Evolutionary conservation across 2,797 vertebrate species (phyloP), one percentile per base, ranked within the genome.

Genomic region (Micrastur ruficollis): DNA sequence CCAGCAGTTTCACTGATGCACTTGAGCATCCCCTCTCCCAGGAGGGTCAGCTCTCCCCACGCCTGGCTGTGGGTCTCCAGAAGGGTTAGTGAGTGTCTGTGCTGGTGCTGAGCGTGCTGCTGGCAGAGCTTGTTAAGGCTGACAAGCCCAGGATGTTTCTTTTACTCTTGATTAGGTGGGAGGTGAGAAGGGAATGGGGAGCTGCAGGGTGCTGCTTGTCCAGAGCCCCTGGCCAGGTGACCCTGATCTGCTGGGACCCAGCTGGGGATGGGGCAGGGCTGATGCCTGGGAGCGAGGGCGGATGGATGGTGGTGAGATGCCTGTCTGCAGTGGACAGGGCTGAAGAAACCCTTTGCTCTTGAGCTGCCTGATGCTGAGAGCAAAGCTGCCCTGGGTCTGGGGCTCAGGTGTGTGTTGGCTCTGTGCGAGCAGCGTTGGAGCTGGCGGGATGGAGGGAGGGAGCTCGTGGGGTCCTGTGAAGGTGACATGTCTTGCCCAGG

Each of bases 401-500:
- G 70, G 56, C 65, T 81, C 53, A 25, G 66, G 7, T 6, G 19
- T 12, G 47, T 1, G 1, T 17, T 7, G 8, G 9, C 6, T 38
- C 46, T 23, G 50, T 2, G 25, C 47, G 65, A 65, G 56, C 68
- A 61, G 44, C 0, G 0, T 8, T 0, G 5, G 44, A 61, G 68
- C 44, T 23, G n/a, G 9, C 1, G 29, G n/a, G 14, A 40, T 9
- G 68, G 52, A 78, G 65, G 47, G 4, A 15, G 42, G 81, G 38
- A 83, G 68, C 72, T 34, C 0, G 0, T 9, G 47, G 50, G 14
- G 38, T 46, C 16, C 25, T 0, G 2, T 38, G 22, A 4, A 15
- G 22, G 18, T 17, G 16, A 46, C 0, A 0, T 14, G 23, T 21
- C 42, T 52, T 36, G 50, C 10, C 47, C 26, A 31, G 72, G 75